Base-by-base conservation (phyloP, 2,888 invertebrate species). In the Agrochola lota region DNA sequence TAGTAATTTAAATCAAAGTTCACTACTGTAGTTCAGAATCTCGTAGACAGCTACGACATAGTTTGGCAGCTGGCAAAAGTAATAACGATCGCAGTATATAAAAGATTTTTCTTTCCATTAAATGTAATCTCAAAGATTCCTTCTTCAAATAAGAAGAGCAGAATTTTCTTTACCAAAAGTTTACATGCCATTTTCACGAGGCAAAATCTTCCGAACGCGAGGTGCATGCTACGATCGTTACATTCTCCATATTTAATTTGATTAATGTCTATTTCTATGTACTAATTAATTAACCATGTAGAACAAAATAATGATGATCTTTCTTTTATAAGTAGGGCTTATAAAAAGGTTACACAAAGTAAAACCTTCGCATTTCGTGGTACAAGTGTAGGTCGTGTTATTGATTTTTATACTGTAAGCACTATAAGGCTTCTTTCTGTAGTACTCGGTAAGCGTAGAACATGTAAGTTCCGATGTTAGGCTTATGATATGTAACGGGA, bases 371-470 rank as follows among this genome's bases (percentile, higher is more conserved):
- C 57, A 40, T 64, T 74, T 84, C 63, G 64, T 52, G 43, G 35
- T n/a, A 76, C 66, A 2, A 15, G 60, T 17, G 79, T 81, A 72
- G 77, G 78, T 72, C 49, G 46, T 59, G 67, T 68, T 86, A 87
- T 87, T 80, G 87, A 87, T 87, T 85, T 81, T 76, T 71, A n/a
- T 35, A 57, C 46, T 71, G 63, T 52, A 43, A 79, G 40, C 49
- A 59, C 52, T 80, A 26, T 80, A 64, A 2, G 87, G 87, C 81
- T 87, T 86, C 86, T 6, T 60, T 49, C 43, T 62, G 57, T 26
- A 43, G 40, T 43, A 43, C 7, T 15, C 2, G 46, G 70, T 70
- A 46, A 60, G 55, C 59, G 72, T 71, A 57, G n/a, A 52, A 68
- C 17, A 69, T 60, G 49, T 35, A 72, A 71, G 55, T 73, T 62